Percentiles rank a stretch among this genome's conserved stretches.
Conservation (phyloP, 2,888 invertebrate species). For the Argyresthia goedartella region DNA sequence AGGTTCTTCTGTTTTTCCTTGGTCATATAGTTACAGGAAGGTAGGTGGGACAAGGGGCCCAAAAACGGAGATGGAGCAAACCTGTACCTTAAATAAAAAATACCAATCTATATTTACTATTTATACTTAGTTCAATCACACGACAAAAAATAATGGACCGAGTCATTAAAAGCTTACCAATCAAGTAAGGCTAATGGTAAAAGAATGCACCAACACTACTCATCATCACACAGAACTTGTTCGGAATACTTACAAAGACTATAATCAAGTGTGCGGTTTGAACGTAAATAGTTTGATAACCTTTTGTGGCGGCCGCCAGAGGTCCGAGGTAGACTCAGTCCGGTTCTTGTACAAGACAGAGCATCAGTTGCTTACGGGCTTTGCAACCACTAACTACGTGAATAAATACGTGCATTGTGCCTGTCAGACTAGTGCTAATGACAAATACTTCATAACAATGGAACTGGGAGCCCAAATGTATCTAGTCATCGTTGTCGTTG, state of each 20-base stretch:
- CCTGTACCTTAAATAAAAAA: too few relatives aligned
- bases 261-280: background rate
- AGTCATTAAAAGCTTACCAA: background rate
- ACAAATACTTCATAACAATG: too few relatives aligned
- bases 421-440: background rate
- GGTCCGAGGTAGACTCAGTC: constrained; percentile 1
- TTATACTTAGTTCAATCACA: too few relatives aligned
- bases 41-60: too few relatives aligned
- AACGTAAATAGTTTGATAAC: constrained; percentile 4
- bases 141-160: background rate
- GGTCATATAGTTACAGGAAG: too few relatives aligned
- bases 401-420: background rate
- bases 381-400: constrained; percentile 14
- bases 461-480: background rate
- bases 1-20: too few relatives aligned
- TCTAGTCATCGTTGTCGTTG: background rate
- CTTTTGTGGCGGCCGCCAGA: background rate
- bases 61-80: too few relatives aligned
- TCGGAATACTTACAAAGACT: background rate
- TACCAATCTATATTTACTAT: too few relatives aligned
- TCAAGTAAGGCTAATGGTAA: background rate
- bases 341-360: constrained; percentile 21
- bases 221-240: background rate
- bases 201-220: background rate
- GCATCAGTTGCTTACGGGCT: constrained; percentile 35